Conservation (phyloP, 2,113 vertebrate genomes). For the Leptodactylus fuscus region DNA sequence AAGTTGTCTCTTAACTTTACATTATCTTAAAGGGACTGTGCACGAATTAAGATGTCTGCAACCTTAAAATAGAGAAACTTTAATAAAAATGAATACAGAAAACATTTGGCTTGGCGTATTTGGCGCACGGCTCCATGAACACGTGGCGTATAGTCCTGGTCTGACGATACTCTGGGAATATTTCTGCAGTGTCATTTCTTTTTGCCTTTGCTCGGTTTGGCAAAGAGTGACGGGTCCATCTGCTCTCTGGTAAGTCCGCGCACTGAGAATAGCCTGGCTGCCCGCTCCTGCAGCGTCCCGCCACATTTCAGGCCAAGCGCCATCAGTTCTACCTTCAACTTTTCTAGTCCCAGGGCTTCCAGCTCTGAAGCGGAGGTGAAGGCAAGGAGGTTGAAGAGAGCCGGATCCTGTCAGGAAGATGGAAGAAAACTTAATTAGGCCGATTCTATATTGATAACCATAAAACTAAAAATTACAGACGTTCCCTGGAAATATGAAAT, state of each 20-base stretch:
- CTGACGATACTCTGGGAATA: neutral
- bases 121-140: neutral
- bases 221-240: constrained; percentile 80
- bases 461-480: too few species aligned
- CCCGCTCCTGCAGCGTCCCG: constrained; percentile 87
- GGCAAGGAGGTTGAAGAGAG: constrained; percentile 69
- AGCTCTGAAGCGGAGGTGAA: constrained; percentile 76
- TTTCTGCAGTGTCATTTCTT: constrained; percentile 67
- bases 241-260: constrained; percentile 76
- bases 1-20: too few species aligned
- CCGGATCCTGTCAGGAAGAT: constrained; percentile 63
- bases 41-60: too few species aligned
- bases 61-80: constrained; percentile 11
- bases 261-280: constrained; percentile 83
- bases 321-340: constrained; percentile 83
- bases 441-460: too few species aligned
- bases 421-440: neutral
- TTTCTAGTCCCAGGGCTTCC: constrained; percentile 85
- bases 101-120: neutral
- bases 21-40: too few species aligned
- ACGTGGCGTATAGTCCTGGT: neutral
- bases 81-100: constrained; percentile 17
- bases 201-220: constrained; percentile 80
- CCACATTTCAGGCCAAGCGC: constrained; percentile 89
- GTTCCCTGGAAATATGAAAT: too few species aligned